These are phyloP conservation scores for Pandemis cinnamomeana DNA, from an alignment of 2,888 invertebrate species.

Conservation along the genomic window DNA sequence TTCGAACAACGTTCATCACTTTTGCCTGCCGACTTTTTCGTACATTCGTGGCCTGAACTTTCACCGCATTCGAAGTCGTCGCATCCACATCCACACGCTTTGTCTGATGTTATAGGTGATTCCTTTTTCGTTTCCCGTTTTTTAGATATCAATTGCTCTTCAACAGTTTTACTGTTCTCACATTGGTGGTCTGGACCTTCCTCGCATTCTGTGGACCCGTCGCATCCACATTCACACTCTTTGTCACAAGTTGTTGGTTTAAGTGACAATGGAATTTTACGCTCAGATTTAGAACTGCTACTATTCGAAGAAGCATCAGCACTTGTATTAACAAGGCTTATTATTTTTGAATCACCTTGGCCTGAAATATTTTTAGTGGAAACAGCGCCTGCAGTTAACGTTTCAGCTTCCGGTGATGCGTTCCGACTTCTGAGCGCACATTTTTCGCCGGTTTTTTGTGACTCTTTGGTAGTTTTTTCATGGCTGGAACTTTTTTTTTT, in stretches of 20 bases:
- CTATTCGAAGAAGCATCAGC: constrained; percentile 1
- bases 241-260: constrained; percentile 4
- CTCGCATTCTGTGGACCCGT: constrained; percentile 7
- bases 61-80: constrained; percentile 13
- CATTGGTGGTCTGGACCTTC: constrained; percentile 12
- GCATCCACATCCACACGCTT: constrained; percentile 18
- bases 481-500: not conserved
- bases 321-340: not conserved
- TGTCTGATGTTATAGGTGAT: not conserved
- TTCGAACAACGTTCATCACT: not conserved
- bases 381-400: not conserved
- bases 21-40: not conserved
- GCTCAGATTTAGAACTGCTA: constrained; percentile 2
- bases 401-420: not conserved
- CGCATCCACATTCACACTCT: constrained; percentile 19
- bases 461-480: not conserved
- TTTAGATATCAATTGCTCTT: not conserved
- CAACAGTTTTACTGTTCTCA: not conserved
- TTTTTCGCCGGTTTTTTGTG: too few species aligned
- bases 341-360: not conserved
- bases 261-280: not conserved
- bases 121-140: not conserved
- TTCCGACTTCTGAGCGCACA: constrained; percentile 8
- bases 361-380: not conserved
- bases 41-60: constrained; percentile 7